phyloP scores from a whole-genome alignment of 1,140 invertebrate species.

The Drosophila tristis region DNA sequence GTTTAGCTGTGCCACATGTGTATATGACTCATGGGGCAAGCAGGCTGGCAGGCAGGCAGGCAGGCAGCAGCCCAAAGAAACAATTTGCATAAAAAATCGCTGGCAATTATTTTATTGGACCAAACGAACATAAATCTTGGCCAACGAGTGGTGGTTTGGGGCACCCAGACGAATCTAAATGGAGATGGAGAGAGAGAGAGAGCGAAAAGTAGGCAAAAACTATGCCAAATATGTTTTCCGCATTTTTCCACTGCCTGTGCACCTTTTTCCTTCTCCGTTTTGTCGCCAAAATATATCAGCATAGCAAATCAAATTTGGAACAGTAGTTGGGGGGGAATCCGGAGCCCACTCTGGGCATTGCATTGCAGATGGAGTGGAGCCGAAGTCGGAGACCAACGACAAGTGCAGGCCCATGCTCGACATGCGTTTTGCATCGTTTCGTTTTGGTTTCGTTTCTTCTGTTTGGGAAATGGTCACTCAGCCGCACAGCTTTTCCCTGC shows the following conservation, averaged over 20 bases:
- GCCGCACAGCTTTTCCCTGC: slow-evolving; percentile 5
- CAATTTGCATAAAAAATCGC: slow-evolving; percentile 83
- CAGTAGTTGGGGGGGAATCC: slow-evolving; percentile 62
- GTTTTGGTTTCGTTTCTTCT: slow-evolving; percentile 32
- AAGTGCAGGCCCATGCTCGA: slow-evolving; percentile 70
- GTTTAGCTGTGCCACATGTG: neutral
- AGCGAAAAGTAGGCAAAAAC: slow-evolving; percentile 38
- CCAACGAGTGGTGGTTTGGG: slow-evolving; percentile 37
- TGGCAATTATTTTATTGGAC: slow-evolving; percentile 84
- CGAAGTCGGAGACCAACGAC: slow-evolving; percentile 23
- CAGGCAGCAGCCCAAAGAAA: slow-evolving; percentile 35
- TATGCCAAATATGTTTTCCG: slow-evolving; percentile 80
- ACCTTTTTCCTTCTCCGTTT: slow-evolving; percentile 20
- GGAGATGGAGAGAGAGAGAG: neutral
- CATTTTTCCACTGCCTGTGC: slow-evolving; percentile 53
- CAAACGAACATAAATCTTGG: slow-evolving; percentile 80
- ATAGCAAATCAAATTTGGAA: slow-evolving; percentile 79
- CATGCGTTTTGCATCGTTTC: slow-evolving; percentile 77
- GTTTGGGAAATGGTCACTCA: slow-evolving; percentile 37
- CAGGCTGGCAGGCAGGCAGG: neutral
- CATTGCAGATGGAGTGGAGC: slow-evolving; percentile 6
- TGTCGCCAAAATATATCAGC: slow-evolving; percentile 61
- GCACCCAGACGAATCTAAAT: slow-evolving; percentile 4
- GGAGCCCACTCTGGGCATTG: neutral
- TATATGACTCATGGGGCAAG: slow-evolving; percentile 62